Base-by-base conservation (phyloP, 2,113 vertebrate species). In the Lepus europaeus region DNA sequence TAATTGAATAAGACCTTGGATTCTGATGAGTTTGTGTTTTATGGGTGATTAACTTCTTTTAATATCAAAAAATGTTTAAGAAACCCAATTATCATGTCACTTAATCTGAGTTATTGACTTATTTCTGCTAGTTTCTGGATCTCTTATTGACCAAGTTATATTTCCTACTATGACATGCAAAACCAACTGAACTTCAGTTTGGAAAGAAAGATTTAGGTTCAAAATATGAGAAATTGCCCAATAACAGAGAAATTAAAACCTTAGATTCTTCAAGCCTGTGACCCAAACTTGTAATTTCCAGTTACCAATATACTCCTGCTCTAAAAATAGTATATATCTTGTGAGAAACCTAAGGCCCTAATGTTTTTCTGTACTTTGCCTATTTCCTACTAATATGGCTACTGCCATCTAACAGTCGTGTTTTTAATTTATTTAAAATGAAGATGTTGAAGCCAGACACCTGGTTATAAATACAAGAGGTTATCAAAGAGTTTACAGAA, bases 21-120 rank as follows among this genome's bases (percentile, higher is more conserved):
- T 96, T 96, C 85, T 97, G 95, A 97, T 97, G 97, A 96, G 93
- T 97, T 97, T 96, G 94, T 96, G 90, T 96, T 97, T 97, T 96
- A 97, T 97, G 97, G 92, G 92, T 97, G 96, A 97, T 97, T 97
- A 97, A 96, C 91, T 97, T 97, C 77, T 97, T 96, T 96, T 96
- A 97, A 97, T 96, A 97, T 94, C 81, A 89, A 95, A 96, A 97
- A 96, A 97, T 96, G 93, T 94, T 95, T 96, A 96, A 85, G 87
- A 96, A 97, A 95, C 77, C 81, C 93, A 97, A 96, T 97, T 97
- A 96, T 92, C 85, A 51, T 92, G 96, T 85, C 87, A 95, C 84
- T 96, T 92, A 94, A 86, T 97, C 87, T 97, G 93, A 97, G 66
- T 97, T 96, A 96, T 94, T 96, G 87, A 92, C 82, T 96, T 90